These are phyloP conservation scores for Brachylomia viminalis DNA, from an alignment of 2,888 invertebrate genomes.

Conservation along the genomic window DNA sequence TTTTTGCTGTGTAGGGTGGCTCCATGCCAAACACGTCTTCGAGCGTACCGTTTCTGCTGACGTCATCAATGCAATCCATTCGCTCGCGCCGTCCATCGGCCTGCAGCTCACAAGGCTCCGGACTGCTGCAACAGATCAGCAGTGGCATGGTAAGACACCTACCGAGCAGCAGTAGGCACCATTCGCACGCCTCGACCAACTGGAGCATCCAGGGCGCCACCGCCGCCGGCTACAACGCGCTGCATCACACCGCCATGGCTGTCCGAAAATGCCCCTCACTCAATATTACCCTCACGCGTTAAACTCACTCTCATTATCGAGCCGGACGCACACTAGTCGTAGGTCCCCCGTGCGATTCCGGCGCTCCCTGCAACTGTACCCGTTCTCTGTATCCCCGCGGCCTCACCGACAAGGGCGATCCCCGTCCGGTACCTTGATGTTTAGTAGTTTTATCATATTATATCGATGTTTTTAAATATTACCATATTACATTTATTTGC, in stretches of 20 bases:
- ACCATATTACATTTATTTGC: slow-evolving; percentile 78
- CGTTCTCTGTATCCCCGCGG: slow-evolving; percentile 10
- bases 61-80: slow-evolving; percentile 91
- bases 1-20: slow-evolving; percentile 92
- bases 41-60: slow-evolving; percentile 96
- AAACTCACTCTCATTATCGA: slow-evolving; percentile 60
- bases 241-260: slow-evolving; percentile 89
- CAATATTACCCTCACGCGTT: slow-evolving; percentile 93
- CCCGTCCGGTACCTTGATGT: slow-evolving; percentile 79
- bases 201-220: slow-evolving; percentile 89
- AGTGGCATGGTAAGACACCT: slow-evolving; percentile 98
- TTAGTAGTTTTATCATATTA: slow-evolving; percentile 76
- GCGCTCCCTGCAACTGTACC: slow-evolving; percentile 10
- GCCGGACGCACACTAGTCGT: slow-evolving; percentile 34
- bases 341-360: slow-evolving; percentile 32
- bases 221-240: slow-evolving; percentile 89
- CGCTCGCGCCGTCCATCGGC: slow-evolving; percentile 93
- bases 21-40: slow-evolving; percentile 97
- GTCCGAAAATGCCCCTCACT: slow-evolving; percentile 95
- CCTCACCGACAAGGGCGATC: slow-evolving; percentile 66
- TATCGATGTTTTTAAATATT: slow-evolving; percentile 77
- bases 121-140: slow-evolving; percentile 96
- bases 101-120: slow-evolving; percentile 93
- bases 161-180: slow-evolving; percentile 90
- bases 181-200: slow-evolving; percentile 83